Conservation (phyloP, 2,888 invertebrate species). For the Cartodere bifasciata region DNA sequence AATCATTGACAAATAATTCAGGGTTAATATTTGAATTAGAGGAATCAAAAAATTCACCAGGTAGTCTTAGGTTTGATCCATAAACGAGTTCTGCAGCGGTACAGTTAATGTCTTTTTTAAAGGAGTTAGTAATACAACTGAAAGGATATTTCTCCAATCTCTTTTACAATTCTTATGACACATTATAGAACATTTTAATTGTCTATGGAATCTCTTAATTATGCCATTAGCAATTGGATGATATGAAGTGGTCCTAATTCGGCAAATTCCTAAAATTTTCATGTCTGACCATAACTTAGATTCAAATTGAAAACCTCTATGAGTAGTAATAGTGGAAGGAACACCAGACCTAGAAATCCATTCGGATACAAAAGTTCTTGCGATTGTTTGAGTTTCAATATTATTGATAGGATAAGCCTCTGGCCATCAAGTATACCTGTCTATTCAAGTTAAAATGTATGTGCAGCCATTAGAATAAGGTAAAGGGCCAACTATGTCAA, state of each 20-base stretch:
- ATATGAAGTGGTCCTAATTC: conserved; percentile 15
- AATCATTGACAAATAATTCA: no score
- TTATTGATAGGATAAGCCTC: neutral
- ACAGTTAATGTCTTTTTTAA: conserved; percentile 23
- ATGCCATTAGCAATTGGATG: conserved; percentile 29
- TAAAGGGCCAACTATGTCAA: neutral
- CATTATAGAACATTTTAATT: conserved; percentile 22
- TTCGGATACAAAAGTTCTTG: neutral
- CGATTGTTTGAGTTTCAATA: neutral
- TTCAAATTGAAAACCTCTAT: neutral
- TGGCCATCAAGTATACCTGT: neutral
- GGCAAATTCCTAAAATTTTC: conserved; percentile 3
- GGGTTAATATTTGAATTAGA: conserved; percentile 1
- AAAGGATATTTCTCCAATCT: conserved; percentile 23
- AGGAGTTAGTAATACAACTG: conserved; percentile 20
- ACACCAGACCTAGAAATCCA: conserved; percentile 1
- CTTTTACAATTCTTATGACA: conserved; percentile 16
- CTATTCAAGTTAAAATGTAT: neutral
- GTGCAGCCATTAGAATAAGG: neutral
- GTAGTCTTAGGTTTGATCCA: conserved; percentile 22
- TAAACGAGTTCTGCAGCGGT: conserved; percentile 26
- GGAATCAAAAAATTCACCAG: conserved; percentile 14
- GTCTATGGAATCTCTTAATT: conserved; percentile 21
- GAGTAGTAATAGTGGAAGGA: neutral
- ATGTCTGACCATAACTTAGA: neutral